Evolutionary conservation across 2,797 vertebrate species (phyloP).

Genomic region (Acanthornis magna): DNA sequence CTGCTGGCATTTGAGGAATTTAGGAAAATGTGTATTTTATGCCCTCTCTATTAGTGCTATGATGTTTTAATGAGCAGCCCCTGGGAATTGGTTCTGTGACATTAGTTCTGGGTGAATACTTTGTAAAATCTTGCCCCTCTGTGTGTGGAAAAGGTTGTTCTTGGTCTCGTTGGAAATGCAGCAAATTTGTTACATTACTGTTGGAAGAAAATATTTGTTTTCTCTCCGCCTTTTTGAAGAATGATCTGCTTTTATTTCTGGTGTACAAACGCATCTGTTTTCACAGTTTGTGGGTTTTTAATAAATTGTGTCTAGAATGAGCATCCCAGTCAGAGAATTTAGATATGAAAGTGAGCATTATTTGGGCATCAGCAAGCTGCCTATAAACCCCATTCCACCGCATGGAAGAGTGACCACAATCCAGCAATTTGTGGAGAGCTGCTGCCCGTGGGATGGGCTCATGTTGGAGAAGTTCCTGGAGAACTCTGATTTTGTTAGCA

Average conservation of each 20-base stretch:
- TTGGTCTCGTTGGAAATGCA: background rate
- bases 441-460: background rate
- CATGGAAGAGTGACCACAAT: background rate
- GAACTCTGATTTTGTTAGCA: background rate
- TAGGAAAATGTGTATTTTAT: background rate
- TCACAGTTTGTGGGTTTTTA: background rate
- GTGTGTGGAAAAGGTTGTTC: background rate
- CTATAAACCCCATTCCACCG: background rate
- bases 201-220: background rate
- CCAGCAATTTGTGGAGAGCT: rapidly evolving
- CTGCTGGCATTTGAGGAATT: background rate
- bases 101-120: background rate
- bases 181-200: background rate
- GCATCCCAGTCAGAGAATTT: background rate
- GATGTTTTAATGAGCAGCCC: background rate
- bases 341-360: background rate
- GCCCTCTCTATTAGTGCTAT: background rate
- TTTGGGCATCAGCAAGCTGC: background rate
- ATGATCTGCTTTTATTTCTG: background rate
- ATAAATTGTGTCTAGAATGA: background rate
- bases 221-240: background rate
- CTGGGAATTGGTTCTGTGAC: background rate
- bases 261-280: background rate
- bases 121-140: background rate
- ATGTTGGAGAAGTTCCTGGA: background rate